phyloP scores from a whole-genome alignment of 2,797 vertebrate genomes.

The Psittacula echo region DNA sequence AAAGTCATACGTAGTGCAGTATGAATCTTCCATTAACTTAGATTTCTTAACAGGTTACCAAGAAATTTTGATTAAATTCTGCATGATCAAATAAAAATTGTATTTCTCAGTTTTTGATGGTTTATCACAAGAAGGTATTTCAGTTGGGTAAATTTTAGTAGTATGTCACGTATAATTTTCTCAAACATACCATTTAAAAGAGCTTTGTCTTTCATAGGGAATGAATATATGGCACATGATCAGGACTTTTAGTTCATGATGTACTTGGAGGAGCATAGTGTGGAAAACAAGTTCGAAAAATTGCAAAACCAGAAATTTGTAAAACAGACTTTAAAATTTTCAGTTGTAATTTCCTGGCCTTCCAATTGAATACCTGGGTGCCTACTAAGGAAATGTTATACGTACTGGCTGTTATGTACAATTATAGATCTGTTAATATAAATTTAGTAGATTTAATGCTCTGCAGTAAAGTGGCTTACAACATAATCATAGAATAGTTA shows the following conservation, averaged over 20 bases:
- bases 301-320: slow-evolving; percentile 29
- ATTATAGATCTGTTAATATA: neutral
- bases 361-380: neutral
- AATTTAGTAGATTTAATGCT: neutral
- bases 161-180: neutral
- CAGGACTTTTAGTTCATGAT: slow-evolving; percentile 30
- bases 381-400: neutral
- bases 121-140: neutral
- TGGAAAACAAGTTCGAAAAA: slow-evolving; percentile 22
- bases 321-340: slow-evolving; percentile 3
- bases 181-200: neutral
- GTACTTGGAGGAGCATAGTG: slow-evolving; percentile 11
- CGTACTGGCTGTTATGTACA: neutral
- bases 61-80: neutral
- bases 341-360: neutral
- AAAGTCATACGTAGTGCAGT: neutral
- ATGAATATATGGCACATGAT: neutral
- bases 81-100: neutral
- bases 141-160: neutral
- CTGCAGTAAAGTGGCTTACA: neutral
- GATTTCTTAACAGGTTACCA: neutral
- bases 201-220: neutral
- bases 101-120: neutral
- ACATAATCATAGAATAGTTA: neutral
- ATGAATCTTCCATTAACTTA: neutral